Evolutionary conservation across 2,113 vertebrate genomes (phyloP).

Genomic region (Eleginops maclovinus): DNA sequence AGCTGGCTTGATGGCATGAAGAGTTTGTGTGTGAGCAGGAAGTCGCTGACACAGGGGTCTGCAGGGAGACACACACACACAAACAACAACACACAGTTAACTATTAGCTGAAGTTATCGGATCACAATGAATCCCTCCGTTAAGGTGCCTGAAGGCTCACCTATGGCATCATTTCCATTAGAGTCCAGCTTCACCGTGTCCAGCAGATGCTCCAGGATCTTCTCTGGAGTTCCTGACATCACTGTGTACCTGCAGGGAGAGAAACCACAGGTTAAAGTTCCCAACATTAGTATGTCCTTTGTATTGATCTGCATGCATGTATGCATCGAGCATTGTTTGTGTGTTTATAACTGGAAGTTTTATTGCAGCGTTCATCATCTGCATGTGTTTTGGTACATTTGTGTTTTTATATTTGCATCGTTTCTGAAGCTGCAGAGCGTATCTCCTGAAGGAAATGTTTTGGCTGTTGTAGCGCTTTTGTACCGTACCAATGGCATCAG

Average conservation of each 20-base stretch:
- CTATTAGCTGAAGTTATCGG: background rate
- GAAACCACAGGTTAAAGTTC: background rate
- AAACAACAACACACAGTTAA: background rate
- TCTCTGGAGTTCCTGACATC: slow-evolving; percentile 95
- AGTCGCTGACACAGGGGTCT: slow-evolving; percentile 92
- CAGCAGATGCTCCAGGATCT: slow-evolving; percentile 94
- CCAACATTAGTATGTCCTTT: background rate
- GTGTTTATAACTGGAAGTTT: too few relatives aligned
- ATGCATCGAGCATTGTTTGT: background rate
- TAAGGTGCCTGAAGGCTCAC: slow-evolving; percentile 64
- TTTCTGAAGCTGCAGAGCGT: too few relatives aligned
- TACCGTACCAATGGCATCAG: background rate
- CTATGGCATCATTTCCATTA: slow-evolving; percentile 86
- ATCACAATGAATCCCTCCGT: background rate
- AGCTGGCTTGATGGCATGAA: slow-evolving; percentile 94
- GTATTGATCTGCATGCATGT: background rate
- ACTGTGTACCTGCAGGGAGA: slow-evolving; percentile 88
- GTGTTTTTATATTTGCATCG: too few relatives aligned
- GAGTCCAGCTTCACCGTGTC: slow-evolving; percentile 91
- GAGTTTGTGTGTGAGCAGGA: slow-evolving; percentile 92
- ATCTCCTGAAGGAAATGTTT: too few relatives aligned
- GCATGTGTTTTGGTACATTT: too few relatives aligned
- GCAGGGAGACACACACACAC: slow-evolving; percentile 51
- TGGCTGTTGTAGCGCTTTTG: too few relatives aligned
- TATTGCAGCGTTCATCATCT: too few relatives aligned